Conservation (phyloP, 2,888 invertebrate species). For the Tipula helvola region DNA sequence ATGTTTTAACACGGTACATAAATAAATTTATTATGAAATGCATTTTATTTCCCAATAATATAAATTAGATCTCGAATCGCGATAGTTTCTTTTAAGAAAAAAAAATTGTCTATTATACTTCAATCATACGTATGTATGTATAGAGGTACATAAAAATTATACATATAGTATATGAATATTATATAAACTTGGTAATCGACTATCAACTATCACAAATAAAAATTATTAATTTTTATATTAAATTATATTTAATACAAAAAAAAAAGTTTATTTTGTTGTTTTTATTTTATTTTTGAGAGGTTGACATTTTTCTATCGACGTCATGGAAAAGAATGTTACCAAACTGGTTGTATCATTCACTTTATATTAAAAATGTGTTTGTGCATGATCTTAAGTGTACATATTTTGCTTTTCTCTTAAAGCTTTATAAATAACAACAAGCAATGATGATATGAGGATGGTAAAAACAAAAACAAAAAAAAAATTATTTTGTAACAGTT, state of each 20-base stretch:
- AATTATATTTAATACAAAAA: not conserved
- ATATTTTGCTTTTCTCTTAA: not conserved
- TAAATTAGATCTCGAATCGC: not conserved
- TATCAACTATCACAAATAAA: not conserved
- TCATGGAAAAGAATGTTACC: conserved; percentile 50
- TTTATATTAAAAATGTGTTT: not conserved
- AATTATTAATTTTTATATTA: not conserved
- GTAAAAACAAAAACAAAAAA: not conserved
- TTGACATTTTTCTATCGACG: conserved; percentile 45
- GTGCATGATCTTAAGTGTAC: conserved; percentile 4
- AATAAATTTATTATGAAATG: not conserved
- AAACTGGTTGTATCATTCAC: conserved; percentile 40
- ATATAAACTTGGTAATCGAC: not conserved
- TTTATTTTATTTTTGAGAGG: conserved; percentile 8
- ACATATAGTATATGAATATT: not conserved
- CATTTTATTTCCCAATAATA: not conserved
- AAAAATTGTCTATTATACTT: not conserved
- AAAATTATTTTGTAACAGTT: not conserved
- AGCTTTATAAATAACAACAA: not conserved
- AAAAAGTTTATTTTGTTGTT: conserved; percentile 9
- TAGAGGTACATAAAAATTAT: not conserved
- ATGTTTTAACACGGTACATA: not conserved
- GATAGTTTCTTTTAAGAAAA: not conserved
- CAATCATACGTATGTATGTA: not conserved
- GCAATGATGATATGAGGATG: not conserved